These are phyloP conservation scores for Micrastur ruficollis DNA, from an alignment of 2,797 vertebrate species.

Conservation along the genomic window DNA sequence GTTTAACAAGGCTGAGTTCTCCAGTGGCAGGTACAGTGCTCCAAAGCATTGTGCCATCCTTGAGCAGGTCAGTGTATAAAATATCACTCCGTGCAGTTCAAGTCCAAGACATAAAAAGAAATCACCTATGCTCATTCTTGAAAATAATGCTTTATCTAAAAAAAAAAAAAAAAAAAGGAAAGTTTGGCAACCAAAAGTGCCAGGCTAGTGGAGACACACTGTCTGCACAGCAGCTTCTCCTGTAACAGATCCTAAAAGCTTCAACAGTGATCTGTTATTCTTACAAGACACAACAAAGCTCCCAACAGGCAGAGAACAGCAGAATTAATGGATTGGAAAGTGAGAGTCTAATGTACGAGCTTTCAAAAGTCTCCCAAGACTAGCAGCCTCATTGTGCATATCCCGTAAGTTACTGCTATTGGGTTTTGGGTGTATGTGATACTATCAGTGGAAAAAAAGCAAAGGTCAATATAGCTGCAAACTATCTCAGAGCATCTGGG, in stretches of 20 bases:
- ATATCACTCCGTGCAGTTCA: neutral
- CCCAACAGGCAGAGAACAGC: conserved; percentile 74
- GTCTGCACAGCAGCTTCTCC: conserved; percentile 61
- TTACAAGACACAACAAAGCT: conserved; percentile 72
- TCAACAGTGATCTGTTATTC: conserved; percentile 68
- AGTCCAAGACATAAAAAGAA: neutral
- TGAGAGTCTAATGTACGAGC: conserved; percentile 70
- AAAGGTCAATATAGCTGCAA: conserved; percentile 47
- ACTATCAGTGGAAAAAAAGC: neutral
- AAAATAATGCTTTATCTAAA: neutral
- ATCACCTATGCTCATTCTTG: neutral
- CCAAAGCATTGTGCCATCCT: neutral
- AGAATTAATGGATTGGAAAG: conserved; percentile 80
- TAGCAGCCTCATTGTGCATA: conserved; percentile 56
- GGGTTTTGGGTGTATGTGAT: conserved; percentile 14
- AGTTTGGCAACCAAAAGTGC: neutral
- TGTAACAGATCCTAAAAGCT: conserved; percentile 65
- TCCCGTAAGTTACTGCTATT: conserved; percentile 56
- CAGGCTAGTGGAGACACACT: conserved; percentile 12
- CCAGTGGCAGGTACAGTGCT: neutral
- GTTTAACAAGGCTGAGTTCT: neutral
- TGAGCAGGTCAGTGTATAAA: neutral
- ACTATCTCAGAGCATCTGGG: neutral
- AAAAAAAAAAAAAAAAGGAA: neutral
- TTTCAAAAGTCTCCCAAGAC: conserved; percentile 71